Base-by-base conservation (phyloP, 2,888 invertebrate genomes). In the Ctenicera cuprea region DNA sequence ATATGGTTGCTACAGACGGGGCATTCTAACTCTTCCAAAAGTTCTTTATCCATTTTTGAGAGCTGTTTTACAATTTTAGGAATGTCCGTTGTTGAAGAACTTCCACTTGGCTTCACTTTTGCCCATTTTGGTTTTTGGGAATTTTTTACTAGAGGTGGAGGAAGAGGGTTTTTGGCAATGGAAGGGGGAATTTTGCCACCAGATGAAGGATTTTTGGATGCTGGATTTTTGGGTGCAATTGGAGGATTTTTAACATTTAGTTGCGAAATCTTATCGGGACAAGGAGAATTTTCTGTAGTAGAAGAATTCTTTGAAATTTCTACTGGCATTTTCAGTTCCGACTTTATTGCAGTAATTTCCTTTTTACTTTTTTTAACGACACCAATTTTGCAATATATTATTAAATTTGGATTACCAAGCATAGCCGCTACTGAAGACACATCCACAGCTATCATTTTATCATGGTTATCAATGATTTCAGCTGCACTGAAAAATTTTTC, bases 1-100 rank as follows among this genome's bases (percentile, higher is more conserved):
- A 85, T 85, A 41, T 82, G 80, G 20, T 76, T 78, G 63, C 83
- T 85, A 70, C 85, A 85, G 0, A 85, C 82, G 1, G 85, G 85
- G 70, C 85, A 85, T 77, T 85, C 85, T 63, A 85, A 82, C 64
- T 81, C 82, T 16, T 80, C 80, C 30, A 85, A 66, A 73, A 85
- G 78, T 62, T 81, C 80, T 38, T 83, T 83, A 61, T 82, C 81
- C 20, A 81, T 71, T 37, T 79, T 79, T 16, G 68, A 61, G 3
- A 30, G n/a, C 5, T 11, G 14, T 16, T 68, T 63, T 8, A 37
- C 7, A 8, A 64, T 14, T 33, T 43, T 45, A 8, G 22, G 16
- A n/a, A 9, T 41, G 5, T 52, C 52, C 0, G 26, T 9, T 14
- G 45, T 22, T 30, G 54, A 0, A n/a, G 50, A 12, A n/a, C n/a